Evolutionary conservation across 2,797 vertebrate genomes (phyloP), one percentile per base, ranked within the genome.

Genomic region (Merluccius polli): DNA sequence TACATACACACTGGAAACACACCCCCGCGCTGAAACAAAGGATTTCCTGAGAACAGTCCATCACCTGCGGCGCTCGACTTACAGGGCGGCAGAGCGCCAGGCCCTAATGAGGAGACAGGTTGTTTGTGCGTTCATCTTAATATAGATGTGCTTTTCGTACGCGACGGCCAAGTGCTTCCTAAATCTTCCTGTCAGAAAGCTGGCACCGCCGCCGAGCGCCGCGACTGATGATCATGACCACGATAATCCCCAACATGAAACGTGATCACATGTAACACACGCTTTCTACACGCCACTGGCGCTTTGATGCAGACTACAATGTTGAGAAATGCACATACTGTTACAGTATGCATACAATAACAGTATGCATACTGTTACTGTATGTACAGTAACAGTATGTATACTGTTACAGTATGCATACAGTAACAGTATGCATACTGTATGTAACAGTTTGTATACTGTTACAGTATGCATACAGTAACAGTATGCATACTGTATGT

Each of bases 1-100:
- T 80, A 81, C 79, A 73, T 35, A 33, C 70, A 76, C 65, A 75
- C 72, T 74, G 81, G 80, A 38, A 80, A 89, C 87, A 89, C 78
- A 84, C 84, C 83, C 79, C 5, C 30, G 13, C 16, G 29, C 31
- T 81, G 72, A 85, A 89, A 92, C 88, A 91, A 83, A 90, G 91
- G 90, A 93, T 92, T 88, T 93, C 92, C 92, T 90, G 82, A 76
- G 80, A 76, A 78, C 78, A 76, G 69, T 18, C 6, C 18, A 16
- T 59, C 52, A 63, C 52, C 52, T 63, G 52, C n/a, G 75, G 76
- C 18, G 36, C 77, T 85, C 83, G 91, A 88, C 87, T 11, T 90
- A 89, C 76, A 73, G 48, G 75, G 78, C 71, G 82, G 82, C 85
- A 76, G 73, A 83, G 82, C 78, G 82, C 52, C 68, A 13, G 75